Evolutionary conservation across 2,888 invertebrate species (phyloP), one percentile per base, ranked within the genome.

Genomic region (Drosophila falleni): DNA sequence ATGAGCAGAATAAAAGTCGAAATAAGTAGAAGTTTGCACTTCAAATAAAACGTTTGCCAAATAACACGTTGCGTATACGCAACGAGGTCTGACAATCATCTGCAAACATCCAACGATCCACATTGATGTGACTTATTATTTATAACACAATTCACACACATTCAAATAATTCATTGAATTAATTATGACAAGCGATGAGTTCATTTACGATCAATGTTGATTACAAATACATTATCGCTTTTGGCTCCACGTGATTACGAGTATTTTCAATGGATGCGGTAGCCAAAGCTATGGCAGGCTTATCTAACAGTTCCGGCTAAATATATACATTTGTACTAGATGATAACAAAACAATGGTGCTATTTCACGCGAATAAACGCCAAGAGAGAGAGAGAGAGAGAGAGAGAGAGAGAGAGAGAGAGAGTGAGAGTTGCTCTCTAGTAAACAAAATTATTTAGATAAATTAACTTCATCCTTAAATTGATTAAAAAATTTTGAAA

Each of bases 161-260:
- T 31, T 13, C 31, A 23, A 56, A 44, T 33, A 23, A 78, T 80
- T 77, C 69, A 89, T 89, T 83, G 83, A 89, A 86, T 88, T 87
- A 89, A 88, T 88, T 86, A 86, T 88, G 86, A 86, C 88, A 88
- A 76, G 79, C 81, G 78, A 88, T 88, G 83, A 69, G 81, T 77
- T 71, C 70, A 88, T 88, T 87, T 88, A 87, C 63, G 81, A 76
- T 85, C 76, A 66, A 53, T 75, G 74, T 56, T 65, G 74, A 87
- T 74, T 72, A 76, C 76, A 74, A 67, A 71, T 61, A 74, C 65
- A 83, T 74, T 71, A 78, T 59, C 70, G 19, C 49, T 72, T 42
- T 35, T 42, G 49, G 42, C 55, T 58, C 46, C 49, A 47, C 50
- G 63, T 74, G 54, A 64, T 77, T 72, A 33, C 44, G 55, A 58